Base-by-base conservation (phyloP, 2,888 invertebrate species). In the Byasa hedistus region DNA sequence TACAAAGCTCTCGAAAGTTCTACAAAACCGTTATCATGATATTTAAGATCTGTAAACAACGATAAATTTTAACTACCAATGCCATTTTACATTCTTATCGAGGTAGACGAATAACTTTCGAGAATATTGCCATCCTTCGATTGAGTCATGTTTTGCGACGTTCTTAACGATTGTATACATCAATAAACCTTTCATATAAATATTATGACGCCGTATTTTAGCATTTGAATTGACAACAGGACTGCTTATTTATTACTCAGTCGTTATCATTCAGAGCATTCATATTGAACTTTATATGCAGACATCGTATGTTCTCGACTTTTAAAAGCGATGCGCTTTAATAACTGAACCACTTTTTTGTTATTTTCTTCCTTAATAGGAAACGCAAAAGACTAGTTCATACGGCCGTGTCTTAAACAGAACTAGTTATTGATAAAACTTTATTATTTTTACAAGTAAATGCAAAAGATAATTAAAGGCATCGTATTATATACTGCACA, bases 141-240 rank as follows among this genome's bases (percentile, higher is more conserved):
- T 8, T 54, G 52, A 54, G 52, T 54, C 52, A 54, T 54, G 22
- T 54, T 22, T 54, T 54, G 52, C 52, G 48, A n/a, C n/a, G 48
- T 48, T 48, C 48, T 5, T n/a, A 48, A 48, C 39, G 12, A 39
- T 39, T 15, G 10, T 21, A 21, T 1, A 51, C 7, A 51, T 23
- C 52, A 54, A 54, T 22, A 48, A 48, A 48, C n/a, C 52, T 54
- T 22, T 54, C 52, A 22, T 22, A 54, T 22, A 12, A 54, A 22
- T 8, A 2, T 22, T 15, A 8, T 22, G 52, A 21, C 52, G 21
- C 52, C 52, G 52, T 52, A 22, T 15, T 48, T 1, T 52, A 5
- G n/a, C 21, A 21, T 52, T 21, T 21, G 5, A 52, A 12, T 7
- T 21, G 21, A 22, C 22, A 22, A 22, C 22, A 22, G 22, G 22